A percentile compares a stretch with the other conserved stretches of the same genome.
phyloP scores from a whole-genome alignment of 2,888 invertebrate genomes.

The Gerris lacustris region DNA sequence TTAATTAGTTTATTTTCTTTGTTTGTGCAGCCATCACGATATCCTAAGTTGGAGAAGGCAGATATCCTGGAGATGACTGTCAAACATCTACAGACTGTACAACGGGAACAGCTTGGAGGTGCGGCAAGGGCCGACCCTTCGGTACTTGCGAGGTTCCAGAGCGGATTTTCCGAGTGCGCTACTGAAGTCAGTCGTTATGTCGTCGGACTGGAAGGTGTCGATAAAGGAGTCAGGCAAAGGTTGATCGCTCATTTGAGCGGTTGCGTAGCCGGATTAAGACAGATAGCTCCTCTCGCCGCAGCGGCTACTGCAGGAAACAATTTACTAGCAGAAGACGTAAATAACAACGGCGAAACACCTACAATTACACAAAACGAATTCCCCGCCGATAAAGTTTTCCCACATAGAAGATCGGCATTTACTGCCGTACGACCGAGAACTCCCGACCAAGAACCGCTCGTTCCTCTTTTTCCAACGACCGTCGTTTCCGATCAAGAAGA shows the following conservation, averaged over 20 bases:
- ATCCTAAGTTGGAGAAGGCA: constrained; percentile 90
- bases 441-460: background rate
- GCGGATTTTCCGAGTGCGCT: constrained; percentile 81
- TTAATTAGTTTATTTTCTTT: constrained; percentile 26
- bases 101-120: constrained; percentile 71
- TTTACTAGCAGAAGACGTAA: constrained; percentile 20
- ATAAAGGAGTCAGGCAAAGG: constrained; percentile 29
- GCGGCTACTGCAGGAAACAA: constrained; percentile 10
- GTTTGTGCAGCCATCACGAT: constrained; percentile 67
- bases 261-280: constrained; percentile 23
- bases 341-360: constrained; percentile 20
- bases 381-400: background rate
- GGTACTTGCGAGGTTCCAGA: constrained; percentile 69
- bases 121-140: constrained; percentile 74
- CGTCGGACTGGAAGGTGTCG: constrained; percentile 51
- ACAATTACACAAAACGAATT: constrained; percentile 5
- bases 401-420: constrained; percentile 17
- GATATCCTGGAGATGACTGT: constrained; percentile 93
- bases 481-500: background rate
- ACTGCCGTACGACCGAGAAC: constrained; percentile 8
- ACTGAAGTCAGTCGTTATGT: constrained; percentile 55
- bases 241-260: constrained; percentile 25
- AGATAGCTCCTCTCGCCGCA: constrained; percentile 14
- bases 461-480: constrained; percentile 1
- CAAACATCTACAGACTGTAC: constrained; percentile 77